Base-by-base conservation (phyloP, 2,113 vertebrate species). In the Loxodonta africana region DNA sequence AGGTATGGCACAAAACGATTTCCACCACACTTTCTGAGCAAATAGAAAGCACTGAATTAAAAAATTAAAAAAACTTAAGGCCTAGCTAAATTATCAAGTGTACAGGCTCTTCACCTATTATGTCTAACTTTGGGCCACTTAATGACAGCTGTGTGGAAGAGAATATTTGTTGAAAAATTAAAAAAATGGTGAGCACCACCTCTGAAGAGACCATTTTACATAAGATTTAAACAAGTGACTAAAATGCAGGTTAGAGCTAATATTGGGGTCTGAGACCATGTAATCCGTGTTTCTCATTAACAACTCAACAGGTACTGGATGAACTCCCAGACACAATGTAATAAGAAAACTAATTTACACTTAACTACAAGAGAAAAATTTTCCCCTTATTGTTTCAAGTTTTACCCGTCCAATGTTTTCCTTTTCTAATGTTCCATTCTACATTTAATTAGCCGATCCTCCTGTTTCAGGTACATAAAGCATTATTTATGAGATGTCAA, bases 51-150 rank as follows among this genome's bases (percentile, higher is more conserved):
- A 93, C 9, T 26, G 23, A 46, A 63, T 76, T 88, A 95, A 92
- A 94, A 96, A 69, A 30, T 88, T 94, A 92, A 94, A 96, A 69
- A 30, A 4, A 91, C 25, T 83, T 92, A 78, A 30, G 12, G 94
- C 21, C 37, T 81, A 63, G 28, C 8, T 80, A 65, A 91, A 90
- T 71, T 51, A 77, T 62, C 62, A 78, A 67, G 20, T 25, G 28
- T 23, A 62, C 0, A 93, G 25, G 37, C 28, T 46, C 67, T 78
- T n/a, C 8, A 33, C 44, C 69, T 23, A 25, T 57, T 65, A 69
- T 69, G 46, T n/a, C 74, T 84, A 78, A 80, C 83, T 37, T 71
- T n/a, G 7, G 12, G 63, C 51, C 88, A 71, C 69, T 60, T 65
- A 87, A 3, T 73, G 53, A 51, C 28, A 90, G 62, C 28, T 15